Conservation (phyloP, 2,797 vertebrate genomes). For the Todus mexicanus region DNA sequence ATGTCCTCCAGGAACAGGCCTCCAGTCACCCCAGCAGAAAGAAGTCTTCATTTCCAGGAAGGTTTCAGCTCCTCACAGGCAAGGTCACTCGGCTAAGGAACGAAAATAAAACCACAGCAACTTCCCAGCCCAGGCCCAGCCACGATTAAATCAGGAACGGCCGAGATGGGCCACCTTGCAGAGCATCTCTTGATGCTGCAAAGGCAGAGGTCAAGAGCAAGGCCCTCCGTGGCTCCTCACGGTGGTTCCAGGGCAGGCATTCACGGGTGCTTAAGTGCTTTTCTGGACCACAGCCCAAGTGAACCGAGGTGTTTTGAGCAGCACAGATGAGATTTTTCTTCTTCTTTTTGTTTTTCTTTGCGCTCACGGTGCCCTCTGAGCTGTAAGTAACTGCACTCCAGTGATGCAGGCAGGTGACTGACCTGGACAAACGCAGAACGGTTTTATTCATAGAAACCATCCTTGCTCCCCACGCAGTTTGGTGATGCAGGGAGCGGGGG, state of each 20-base stretch:
- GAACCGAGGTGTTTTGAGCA: background rate
- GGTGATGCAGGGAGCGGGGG: background rate
- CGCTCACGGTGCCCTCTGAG: background rate
- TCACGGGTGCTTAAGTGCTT: background rate
- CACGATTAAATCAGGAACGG: accelerated
- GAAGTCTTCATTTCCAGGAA: background rate
- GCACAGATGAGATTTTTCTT: background rate
- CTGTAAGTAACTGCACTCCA: background rate
- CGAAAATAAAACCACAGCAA: background rate
- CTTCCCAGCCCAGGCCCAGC: background rate
- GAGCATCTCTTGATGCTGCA: background rate
- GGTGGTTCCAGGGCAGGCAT: accelerated
- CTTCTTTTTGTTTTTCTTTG: background rate
- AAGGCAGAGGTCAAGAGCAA: background rate
- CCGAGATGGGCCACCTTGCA: background rate
- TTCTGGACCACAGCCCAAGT: background rate
- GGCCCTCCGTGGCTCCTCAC: background rate
- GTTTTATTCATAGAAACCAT: background rate
- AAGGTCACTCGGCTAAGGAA: background rate
- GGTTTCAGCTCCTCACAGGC: background rate
- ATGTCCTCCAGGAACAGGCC: background rate
- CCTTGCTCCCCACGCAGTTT: background rate
- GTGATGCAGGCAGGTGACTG: background rate
- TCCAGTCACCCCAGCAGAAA: background rate
- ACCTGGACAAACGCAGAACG: background rate